Percentiles rank a stretch among this genome's conserved stretches.
These are phyloP conservation scores for Drosophila tristis DNA, from an alignment of 1,140 invertebrate species.

Conservation along the genomic window DNA sequence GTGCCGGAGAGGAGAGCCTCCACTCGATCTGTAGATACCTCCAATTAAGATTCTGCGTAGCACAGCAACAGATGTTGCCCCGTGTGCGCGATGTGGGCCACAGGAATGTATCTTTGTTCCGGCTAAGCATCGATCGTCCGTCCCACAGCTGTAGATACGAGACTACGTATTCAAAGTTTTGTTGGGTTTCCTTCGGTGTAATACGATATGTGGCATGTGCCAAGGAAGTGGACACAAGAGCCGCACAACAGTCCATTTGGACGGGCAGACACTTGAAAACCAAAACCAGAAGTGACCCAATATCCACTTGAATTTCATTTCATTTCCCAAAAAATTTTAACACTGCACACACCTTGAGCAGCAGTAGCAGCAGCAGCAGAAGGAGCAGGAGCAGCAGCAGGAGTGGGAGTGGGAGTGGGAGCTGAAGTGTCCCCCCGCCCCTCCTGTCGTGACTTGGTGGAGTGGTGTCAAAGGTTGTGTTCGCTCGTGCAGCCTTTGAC, in stretches of 20 bases:
- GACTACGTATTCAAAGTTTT: conserved; percentile 7
- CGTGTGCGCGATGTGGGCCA: conserved; percentile 56
- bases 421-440: background rate
- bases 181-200: conserved; percentile 38
- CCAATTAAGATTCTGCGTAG: conserved; percentile 66
- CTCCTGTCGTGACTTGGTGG: conserved; percentile 10
- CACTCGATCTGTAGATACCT: conserved; percentile 30
- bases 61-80: conserved; percentile 11
- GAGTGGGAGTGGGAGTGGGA: background rate
- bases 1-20: conserved; percentile 1
- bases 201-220: conserved; percentile 76
- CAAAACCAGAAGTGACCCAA: conserved; percentile 69
- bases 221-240: conserved; percentile 69
- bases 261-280: conserved; percentile 49
- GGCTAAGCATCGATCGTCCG: conserved; percentile 25
- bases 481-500: conserved; percentile 62
- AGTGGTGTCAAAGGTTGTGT: conserved; percentile 74
- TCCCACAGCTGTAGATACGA: conserved; percentile 56
- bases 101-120: conserved; percentile 12
- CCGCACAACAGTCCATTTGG: background rate
- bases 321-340: conserved; percentile 54
- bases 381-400: background rate
- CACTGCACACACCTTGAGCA: conserved; percentile 39
- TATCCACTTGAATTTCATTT: conserved; percentile 77
- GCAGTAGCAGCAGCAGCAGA: background rate